Evolutionary conservation across 2,797 vertebrate species (phyloP).

Genomic region (Gambelia wislizenii): DNA sequence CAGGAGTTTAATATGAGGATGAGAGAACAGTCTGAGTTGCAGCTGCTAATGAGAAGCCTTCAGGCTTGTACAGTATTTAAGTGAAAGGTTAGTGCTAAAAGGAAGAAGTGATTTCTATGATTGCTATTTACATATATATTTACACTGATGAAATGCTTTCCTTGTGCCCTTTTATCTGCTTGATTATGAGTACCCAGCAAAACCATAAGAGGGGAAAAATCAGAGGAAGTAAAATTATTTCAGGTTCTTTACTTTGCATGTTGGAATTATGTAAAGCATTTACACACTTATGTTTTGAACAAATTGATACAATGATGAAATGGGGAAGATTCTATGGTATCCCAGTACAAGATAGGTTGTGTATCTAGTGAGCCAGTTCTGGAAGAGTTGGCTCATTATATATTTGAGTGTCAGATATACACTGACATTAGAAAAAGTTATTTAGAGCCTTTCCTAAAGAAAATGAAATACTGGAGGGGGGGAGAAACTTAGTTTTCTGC

Average conservation of each 20-base stretch:
- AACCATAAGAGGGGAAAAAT: neutral
- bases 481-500: too few species aligned
- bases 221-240: neutral
- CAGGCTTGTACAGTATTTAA: slow-evolving; percentile 6
- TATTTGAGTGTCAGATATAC: too few species aligned
- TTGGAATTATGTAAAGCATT: too few species aligned
- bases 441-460: too few species aligned
- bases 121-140: neutral
- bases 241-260: neutral
- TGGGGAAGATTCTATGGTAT: too few species aligned
- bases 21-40: neutral
- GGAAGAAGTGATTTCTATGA: neutral
- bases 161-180: neutral
- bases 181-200: neutral
- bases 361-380: too few species aligned
- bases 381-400: too few species aligned
- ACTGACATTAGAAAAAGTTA: too few species aligned
- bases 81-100: slow-evolving; percentile 32
- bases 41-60: slow-evolving; percentile 6
- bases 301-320: too few species aligned
- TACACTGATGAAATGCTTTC: neutral
- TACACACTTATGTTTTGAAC: too few species aligned
- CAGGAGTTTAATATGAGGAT: neutral
- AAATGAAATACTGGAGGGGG: too few species aligned
- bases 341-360: too few species aligned